These are phyloP conservation scores for Trichonephila clavata DNA, from an alignment of 1,140 invertebrate species.

Conservation along the genomic window DNA sequence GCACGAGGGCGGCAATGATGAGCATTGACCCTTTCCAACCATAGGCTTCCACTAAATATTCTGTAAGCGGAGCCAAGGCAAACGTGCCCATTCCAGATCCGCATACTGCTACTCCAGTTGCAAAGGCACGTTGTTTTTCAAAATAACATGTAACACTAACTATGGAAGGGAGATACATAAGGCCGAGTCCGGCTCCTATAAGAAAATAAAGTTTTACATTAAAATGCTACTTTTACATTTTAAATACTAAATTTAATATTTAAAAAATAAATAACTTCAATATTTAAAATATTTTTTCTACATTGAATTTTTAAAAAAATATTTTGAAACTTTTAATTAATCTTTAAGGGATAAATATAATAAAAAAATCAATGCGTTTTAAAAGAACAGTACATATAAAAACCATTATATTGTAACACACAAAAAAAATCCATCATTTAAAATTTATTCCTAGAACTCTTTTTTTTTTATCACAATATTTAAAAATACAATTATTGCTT, in stretches of 20 bases:
- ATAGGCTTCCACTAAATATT: conserved; percentile 78
- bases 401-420: no score
- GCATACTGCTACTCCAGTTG: conserved; percentile 87
- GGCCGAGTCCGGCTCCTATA: conserved; percentile 94
- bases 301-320: no score
- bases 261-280: no score
- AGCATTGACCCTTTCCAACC: conserved; percentile 80
- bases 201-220: conserved; percentile 62
- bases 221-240: neutral
- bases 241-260: neutral
- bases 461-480: no score
- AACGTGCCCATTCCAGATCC: conserved; percentile 95
- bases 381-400: no score
- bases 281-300: no score
- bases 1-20: conserved; percentile 80
- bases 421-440: no score
- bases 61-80: conserved; percentile 81
- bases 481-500: no score
- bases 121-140: conserved; percentile 83
- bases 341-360: no score
- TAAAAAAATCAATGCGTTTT: no score
- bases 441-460: no score
- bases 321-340: no score
- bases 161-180: conserved; percentile 97
- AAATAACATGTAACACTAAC: conserved; percentile 87